These are phyloP conservation scores for Syngnathus acus DNA, from an alignment of 2,797 vertebrate species.

Conservation along the genomic window DNA sequence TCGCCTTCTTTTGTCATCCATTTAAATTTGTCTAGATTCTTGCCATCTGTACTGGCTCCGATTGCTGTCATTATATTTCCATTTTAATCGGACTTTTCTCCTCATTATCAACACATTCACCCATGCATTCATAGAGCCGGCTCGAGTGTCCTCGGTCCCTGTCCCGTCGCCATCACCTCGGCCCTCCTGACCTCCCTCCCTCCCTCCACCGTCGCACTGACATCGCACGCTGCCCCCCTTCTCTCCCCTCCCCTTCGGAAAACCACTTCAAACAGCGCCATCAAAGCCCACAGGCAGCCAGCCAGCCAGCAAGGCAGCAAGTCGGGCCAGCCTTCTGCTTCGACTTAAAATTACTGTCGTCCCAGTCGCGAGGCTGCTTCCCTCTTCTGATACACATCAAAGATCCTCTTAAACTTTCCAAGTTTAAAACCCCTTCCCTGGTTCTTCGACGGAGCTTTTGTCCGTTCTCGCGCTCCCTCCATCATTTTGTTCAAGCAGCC, in stretches of 20 bases:
- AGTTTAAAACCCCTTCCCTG: conserved; percentile 68
- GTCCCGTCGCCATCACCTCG: conserved; percentile 46
- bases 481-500: conserved; percentile 46
- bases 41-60: conserved; percentile 11
- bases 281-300: conserved; percentile 69
- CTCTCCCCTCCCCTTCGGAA: conserved; percentile 66
- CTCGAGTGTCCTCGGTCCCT: conserved; percentile 37
- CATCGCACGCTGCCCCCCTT: conserved; percentile 73
- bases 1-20: conserved; percentile 8
- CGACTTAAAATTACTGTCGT: conserved; percentile 75
- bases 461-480: conserved; percentile 30
- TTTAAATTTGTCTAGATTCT: conserved; percentile 17
- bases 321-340: conserved; percentile 75
- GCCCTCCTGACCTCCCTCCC: background rate
- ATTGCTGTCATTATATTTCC: conserved; percentile 11
- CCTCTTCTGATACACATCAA: conserved; percentile 76
- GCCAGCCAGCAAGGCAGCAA: conserved; percentile 56
- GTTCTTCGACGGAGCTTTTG: conserved; percentile 51
- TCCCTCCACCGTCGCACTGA: conserved; percentile 71
- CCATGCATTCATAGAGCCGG: conserved; percentile 27
- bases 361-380: conserved; percentile 68
- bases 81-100: conserved; percentile 19
- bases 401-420: conserved; percentile 72
- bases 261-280: conserved; percentile 80
- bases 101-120: conserved; percentile 2